These are phyloP conservation scores for Aspiorhynchus laticeps DNA, from an alignment of 2,113 vertebrate genomes.

Conservation along the genomic window DNA sequence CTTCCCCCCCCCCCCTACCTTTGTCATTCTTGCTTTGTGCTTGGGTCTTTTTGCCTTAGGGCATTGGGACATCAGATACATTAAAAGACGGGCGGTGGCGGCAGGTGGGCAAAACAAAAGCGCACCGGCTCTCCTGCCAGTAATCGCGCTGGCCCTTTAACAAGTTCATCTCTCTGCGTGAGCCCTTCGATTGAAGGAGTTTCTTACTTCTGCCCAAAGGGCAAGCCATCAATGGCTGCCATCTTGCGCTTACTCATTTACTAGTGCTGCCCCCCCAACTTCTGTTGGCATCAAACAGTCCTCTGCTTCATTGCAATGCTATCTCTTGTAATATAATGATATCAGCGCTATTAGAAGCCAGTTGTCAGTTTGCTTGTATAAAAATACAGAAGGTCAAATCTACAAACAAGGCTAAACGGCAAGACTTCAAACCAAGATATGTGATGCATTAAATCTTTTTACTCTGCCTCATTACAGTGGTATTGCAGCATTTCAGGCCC, in stretches of 20 bases:
- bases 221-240: conserved; percentile 44
- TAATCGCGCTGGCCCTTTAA: conserved; percentile 50
- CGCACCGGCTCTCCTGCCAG: conserved; percentile 31
- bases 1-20: neutral
- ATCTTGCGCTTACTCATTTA: neutral
- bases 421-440: conserved; percentile 17
- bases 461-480: neutral
- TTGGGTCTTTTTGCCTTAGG: conserved; percentile 34
- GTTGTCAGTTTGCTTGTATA: conserved; percentile 5
- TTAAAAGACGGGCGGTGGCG: conserved; percentile 26
- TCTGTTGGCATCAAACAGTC: conserved; percentile 16
- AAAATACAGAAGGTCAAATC: neutral
- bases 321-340: conserved; percentile 6
- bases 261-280: neutral
- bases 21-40: conserved; percentile 38
- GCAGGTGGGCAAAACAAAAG: conserved; percentile 33
- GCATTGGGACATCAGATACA: conserved; percentile 30
- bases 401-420: neutral
- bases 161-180: conserved; percentile 59
- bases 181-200: conserved; percentile 46
- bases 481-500: neutral
- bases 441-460: conserved; percentile 2
- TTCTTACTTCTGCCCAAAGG: conserved; percentile 52
- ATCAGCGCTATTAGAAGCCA: conserved; percentile 2
- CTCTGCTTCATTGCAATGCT: conserved; percentile 7